Conservation (phyloP, 2,113 vertebrate species). For the Pterocles burchelli region DNA sequence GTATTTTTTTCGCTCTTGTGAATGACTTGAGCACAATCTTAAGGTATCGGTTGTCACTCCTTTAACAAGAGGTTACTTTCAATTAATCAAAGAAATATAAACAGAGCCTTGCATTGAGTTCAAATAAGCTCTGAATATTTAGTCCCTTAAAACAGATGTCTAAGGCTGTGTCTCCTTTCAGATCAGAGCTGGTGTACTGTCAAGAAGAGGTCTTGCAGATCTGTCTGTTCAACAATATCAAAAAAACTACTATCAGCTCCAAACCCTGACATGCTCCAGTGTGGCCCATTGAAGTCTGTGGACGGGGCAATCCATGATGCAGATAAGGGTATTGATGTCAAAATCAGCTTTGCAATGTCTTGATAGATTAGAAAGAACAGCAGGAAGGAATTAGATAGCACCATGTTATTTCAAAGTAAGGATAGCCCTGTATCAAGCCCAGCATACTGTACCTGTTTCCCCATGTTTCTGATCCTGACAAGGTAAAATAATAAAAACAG, state of each 20-base stretch:
- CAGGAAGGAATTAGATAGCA: not conserved
- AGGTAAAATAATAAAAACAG: not conserved
- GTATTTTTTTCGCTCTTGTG: not conserved
- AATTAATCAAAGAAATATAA: constrained; percentile 68
- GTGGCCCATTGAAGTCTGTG: not conserved
- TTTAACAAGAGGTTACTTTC: constrained; percentile 65
- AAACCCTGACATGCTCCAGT: not conserved
- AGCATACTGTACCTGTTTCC: not conserved
- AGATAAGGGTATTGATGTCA: not conserved
- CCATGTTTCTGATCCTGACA: not conserved
- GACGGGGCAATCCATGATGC: not conserved
- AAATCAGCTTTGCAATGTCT: constrained; percentile 28
- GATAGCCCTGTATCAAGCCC: not conserved
- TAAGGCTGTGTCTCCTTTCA: constrained; percentile 43
- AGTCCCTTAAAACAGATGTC: constrained; percentile 50
- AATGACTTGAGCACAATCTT: constrained; percentile 34
- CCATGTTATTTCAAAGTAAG: not conserved
- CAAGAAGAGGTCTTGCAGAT: constrained; percentile 15
- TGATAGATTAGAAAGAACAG: not conserved
- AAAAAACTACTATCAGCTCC: not conserved
- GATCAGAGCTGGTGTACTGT: constrained; percentile 38
- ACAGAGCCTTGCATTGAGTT: constrained; percentile 38
- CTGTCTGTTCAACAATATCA: not conserved
- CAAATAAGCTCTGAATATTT: constrained; percentile 35
- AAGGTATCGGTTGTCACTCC: constrained; percentile 45